A percentile compares a stretch with the other conserved stretches of the same genome.
Evolutionary conservation across 2,797 vertebrate species (phyloP).

Genomic region (Podarcis lilfordi): DNA sequence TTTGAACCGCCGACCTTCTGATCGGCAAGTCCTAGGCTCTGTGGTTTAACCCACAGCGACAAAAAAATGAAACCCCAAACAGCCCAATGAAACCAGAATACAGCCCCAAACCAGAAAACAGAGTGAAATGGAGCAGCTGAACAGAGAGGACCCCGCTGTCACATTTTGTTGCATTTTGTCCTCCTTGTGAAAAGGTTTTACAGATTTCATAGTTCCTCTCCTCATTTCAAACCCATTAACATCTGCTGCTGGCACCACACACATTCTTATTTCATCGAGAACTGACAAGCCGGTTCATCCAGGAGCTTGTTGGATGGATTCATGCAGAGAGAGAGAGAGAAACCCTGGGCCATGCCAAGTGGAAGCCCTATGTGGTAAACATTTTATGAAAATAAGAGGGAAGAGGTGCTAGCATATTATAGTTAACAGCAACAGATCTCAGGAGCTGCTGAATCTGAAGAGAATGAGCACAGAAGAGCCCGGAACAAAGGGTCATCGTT

Average conservation of each 20-base stretch:
- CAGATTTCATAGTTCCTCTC: not conserved
- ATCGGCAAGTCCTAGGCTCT: no score
- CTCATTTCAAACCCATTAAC: not conserved
- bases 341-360: not conserved
- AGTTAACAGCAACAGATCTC: not conserved
- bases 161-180: not conserved
- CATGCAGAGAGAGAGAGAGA: not conserved
- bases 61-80: no score
- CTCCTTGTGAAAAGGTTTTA: not conserved
- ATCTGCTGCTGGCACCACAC: not conserved
- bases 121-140: no score
- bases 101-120: no score
- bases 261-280: not conserved
- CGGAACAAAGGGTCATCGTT: conserved; percentile 23
- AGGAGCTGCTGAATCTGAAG: conserved; percentile 21
- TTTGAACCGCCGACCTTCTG: no score
- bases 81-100: no score
- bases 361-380: not conserved
- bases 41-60: no score
- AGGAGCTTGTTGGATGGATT: not conserved
- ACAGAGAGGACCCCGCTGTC: no score
- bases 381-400: conserved; percentile 13
- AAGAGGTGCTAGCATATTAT: not conserved
- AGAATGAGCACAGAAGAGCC: not conserved
- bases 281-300: not conserved